These are phyloP conservation scores for Ypsolopha sequella DNA, from an alignment of 2,888 invertebrate genomes.

Conservation along the genomic window DNA sequence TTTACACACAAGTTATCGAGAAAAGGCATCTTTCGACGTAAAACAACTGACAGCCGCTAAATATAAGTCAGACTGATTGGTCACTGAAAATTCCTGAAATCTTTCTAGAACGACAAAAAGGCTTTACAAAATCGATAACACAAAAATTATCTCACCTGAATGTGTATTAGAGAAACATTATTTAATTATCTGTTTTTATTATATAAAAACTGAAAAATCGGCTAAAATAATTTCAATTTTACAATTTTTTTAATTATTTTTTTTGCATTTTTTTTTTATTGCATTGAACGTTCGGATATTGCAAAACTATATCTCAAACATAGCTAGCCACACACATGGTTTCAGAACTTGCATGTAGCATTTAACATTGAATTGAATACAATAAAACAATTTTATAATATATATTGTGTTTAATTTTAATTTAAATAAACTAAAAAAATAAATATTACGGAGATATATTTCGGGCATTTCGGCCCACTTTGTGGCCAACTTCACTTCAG, in stretches of 20 bases:
- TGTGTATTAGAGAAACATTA: constrained; percentile 34
- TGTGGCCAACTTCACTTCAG: too few relatives aligned
- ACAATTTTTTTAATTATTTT: background rate
- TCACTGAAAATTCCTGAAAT: constrained; percentile 1
- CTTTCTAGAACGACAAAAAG: too few relatives aligned
- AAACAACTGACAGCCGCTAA: constrained; percentile 68
- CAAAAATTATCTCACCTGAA: constrained; percentile 31
- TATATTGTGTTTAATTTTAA: too few relatives aligned
- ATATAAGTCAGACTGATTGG: constrained; percentile 36
- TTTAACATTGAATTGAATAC: too few relatives aligned
- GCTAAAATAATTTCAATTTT: background rate
- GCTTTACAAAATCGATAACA: too few relatives aligned
- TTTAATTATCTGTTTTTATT: constrained; percentile 4
- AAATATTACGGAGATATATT: too few relatives aligned
- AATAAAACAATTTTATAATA: too few relatives aligned
- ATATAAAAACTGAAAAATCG: background rate
- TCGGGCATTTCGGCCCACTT: too few relatives aligned
- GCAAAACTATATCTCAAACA: background rate
- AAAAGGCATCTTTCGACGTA: constrained; percentile 45
- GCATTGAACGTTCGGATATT: background rate
- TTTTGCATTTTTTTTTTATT: background rate
- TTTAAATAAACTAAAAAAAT: too few relatives aligned
- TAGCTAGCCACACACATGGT: too few relatives aligned
- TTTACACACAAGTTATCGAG: constrained; percentile 21
- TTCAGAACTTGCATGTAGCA: too few relatives aligned